A percentile compares a stretch with the other conserved stretches of the same genome.
These are phyloP conservation scores for Sylvia atricapilla DNA, from an alignment of 2,113 vertebrate species.

Conservation along the genomic window DNA sequence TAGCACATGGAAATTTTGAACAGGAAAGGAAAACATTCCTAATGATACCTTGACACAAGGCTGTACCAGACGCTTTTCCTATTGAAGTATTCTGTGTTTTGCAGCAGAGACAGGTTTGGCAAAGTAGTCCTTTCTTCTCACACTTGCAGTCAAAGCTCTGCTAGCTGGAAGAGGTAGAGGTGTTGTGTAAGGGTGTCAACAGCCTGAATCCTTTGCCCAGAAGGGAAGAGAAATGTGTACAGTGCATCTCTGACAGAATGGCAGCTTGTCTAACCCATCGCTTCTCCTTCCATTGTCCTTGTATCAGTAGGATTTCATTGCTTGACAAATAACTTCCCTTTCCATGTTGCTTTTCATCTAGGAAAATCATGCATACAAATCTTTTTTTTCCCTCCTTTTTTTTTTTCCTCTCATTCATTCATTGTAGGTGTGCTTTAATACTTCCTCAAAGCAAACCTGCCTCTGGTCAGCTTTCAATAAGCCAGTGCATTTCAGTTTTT, in stretches of 20 bases:
- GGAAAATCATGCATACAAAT: not conserved
- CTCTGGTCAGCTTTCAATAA: not conserved
- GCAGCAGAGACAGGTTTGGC: not conserved
- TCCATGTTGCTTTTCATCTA: conserved; percentile 6
- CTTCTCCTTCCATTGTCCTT: conserved; percentile 3
- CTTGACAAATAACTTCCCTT: conserved; percentile 26
- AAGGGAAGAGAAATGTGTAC: not conserved
- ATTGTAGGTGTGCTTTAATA: not conserved
- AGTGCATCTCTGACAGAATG: not conserved
- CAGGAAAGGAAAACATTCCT: not conserved
- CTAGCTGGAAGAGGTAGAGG: not conserved
- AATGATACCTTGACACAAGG: not conserved
- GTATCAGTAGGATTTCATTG: conserved; percentile 1
- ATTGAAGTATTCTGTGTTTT: not conserved
- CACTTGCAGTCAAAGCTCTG: not conserved
- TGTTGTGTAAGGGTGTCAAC: not conserved
- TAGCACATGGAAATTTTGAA: not conserved
- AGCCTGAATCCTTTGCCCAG: not conserved
- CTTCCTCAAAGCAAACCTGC: not conserved
- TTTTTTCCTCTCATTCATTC: not conserved
- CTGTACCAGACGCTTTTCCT: not conserved
- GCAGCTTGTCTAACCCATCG: conserved; percentile 24
- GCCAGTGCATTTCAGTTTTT: not conserved
- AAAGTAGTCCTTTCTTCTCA: not conserved
- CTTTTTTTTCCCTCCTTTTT: rapidly evolving